Percentiles rank a stretch among this genome's conserved stretches.
phyloP scores from a whole-genome alignment of 2,888 invertebrate genomes.

The Schizaphis graminum region DNA sequence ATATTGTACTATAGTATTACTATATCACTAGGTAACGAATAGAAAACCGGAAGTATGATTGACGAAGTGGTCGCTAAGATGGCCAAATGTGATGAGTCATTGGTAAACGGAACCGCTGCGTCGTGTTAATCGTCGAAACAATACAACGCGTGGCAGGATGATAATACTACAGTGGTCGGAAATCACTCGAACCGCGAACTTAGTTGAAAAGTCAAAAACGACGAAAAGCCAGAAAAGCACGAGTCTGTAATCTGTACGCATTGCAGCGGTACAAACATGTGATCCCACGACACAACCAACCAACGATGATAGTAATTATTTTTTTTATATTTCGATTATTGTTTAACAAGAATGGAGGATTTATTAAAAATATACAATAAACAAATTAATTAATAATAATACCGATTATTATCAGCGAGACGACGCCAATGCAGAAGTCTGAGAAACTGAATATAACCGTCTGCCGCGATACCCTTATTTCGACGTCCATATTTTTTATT shows the following conservation, averaged over 20 bases:
- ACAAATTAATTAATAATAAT: background rate
- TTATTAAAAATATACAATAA: background rate
- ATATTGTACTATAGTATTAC: background rate
- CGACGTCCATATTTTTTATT: background rate
- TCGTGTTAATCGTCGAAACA: background rate
- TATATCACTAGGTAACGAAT: background rate
- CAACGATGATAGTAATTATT: background rate
- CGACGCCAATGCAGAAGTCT: too few relatives aligned
- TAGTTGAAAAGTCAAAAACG: background rate
- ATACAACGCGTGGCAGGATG: background rate
- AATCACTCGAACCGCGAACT: background rate
- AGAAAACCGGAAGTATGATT: background rate
- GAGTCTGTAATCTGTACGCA: background rate
- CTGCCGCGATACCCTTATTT: background rate
- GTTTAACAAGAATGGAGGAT: background rate
- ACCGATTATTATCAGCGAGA: background rate
- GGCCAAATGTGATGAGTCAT: background rate
- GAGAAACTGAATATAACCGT: too few relatives aligned
- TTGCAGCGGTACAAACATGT: background rate
- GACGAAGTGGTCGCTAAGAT: background rate
- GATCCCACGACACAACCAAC: background rate
- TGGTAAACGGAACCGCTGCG: background rate
- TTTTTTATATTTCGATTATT: background rate
- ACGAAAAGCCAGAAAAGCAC: background rate
- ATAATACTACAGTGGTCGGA: background rate